Base-by-base conservation (phyloP, 2,888 invertebrate species). In the Platycnemis pennipes region DNA sequence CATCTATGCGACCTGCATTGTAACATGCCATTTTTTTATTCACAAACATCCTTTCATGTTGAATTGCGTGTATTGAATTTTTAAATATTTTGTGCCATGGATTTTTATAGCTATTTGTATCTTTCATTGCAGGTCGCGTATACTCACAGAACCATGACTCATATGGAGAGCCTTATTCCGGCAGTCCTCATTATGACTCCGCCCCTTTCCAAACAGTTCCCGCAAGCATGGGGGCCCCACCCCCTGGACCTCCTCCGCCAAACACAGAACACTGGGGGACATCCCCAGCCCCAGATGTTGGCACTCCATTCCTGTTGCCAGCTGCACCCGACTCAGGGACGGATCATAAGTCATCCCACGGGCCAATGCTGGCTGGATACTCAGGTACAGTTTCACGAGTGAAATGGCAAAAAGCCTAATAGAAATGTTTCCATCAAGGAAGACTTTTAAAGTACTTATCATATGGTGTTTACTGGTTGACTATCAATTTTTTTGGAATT, bases 171-270 rank as follows among this genome's bases (percentile, higher is more conserved):
- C 94, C 95, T n/a, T 95, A 95, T 94, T 95, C 95, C 63, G 95
- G 94, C 94, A 95, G 95, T 95, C 95, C 96, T 11, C 96, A 96
- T 95, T 98, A 98, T 96, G 98, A 98, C 96, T 97, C 97, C 94
- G 97, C 97, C 95, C 97, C 98, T 95, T 98, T 98, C 96, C 98
- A 98, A 96, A 98, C 98, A 94, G 98, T 98, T 95, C 98, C 98
- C 88, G 97, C 97, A 95, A 97, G 97, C 96, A 96, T 97, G 95
- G 96, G 96, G 94, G 95, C 96, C 85, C 44, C 97, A 97, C 89
- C 97, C 97, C 95, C 97, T 96, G 97, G 97, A 96, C 96, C 96
- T 44, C 95, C 95, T 95, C 95, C 96, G 87, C 95, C 95, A 88
- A 95, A 63, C 37, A 69, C 95, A n/a, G 95, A 95, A 56, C 95